Percentiles rank a stretch among this genome's conserved stretches.
These are phyloP conservation scores for Myotis daubentonii DNA, from an alignment of 2,797 vertebrate genomes.

Conservation along the genomic window DNA sequence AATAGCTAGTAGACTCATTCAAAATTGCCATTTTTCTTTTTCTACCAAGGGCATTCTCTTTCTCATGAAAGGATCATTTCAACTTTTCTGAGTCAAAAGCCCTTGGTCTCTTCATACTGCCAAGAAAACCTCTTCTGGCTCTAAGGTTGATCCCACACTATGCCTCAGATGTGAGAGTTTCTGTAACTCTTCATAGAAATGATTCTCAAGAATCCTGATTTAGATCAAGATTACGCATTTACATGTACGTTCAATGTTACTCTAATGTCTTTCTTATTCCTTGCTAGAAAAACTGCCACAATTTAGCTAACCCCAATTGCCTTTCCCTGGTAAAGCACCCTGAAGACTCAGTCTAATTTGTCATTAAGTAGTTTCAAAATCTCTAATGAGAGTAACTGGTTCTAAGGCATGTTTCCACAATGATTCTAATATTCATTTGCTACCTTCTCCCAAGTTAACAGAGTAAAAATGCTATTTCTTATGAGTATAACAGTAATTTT, in stretches of 20 bases:
- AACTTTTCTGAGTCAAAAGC: background rate
- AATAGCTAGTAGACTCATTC: background rate
- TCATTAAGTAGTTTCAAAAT: background rate
- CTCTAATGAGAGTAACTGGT: conserved; percentile 35
- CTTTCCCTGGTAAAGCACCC: background rate
- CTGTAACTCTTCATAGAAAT: conserved; percentile 10
- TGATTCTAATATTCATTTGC: conserved; percentile 53
- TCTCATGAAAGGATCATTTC: background rate
- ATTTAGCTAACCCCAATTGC: background rate
- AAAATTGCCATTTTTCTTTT: conserved; percentile 2
- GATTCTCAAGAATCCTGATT: background rate
- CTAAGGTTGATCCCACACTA: background rate
- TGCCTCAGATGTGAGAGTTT: conserved; percentile 11
- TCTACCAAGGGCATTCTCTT: background rate
- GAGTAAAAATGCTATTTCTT: conserved; percentile 21
- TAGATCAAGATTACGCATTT: background rate
- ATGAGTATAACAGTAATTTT: conserved; percentile 37
- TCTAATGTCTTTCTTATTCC: background rate
- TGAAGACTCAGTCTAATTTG: background rate
- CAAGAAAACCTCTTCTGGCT: background rate
- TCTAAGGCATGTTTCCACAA: conserved; percentile 13
- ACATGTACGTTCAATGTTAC: background rate
- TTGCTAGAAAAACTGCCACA: conserved; percentile 18
- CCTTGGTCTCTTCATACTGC: background rate
- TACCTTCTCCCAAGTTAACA: conserved; percentile 32